Percentiles rank a stretch among this genome's conserved stretches.
phyloP scores from a whole-genome alignment of 2,888 invertebrate species.

The Cryptosula pallasiana region DNA sequence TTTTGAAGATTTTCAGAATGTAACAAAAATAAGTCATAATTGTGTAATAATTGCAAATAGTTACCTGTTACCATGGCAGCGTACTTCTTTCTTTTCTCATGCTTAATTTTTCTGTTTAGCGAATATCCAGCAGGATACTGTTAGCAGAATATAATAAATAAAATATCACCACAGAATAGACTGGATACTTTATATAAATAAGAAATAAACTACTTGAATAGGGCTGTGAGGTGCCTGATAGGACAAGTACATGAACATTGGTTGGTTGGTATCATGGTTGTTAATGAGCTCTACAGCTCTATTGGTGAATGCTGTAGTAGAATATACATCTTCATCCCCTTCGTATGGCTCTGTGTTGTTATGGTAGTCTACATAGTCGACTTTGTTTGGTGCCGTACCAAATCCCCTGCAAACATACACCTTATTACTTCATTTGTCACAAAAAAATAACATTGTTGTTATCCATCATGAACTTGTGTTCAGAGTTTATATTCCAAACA shows the following conservation, averaged over 20 bases:
- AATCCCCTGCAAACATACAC: no score
- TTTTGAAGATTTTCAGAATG: no score
- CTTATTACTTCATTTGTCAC: no score
- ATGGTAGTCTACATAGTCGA: background rate
- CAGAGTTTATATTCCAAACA: no score
- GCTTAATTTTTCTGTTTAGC: background rate
- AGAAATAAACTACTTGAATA: background rate
- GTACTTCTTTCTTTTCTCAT: background rate
- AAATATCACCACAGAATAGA: no score
- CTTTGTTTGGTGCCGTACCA: no score
- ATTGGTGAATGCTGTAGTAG: background rate
- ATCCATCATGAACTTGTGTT: no score
- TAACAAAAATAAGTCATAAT: no score
- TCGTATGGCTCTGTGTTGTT: background rate
- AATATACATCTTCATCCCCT: background rate
- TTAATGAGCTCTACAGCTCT: constrained; percentile 3
- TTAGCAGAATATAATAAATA: background rate
- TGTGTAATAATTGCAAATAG: no score
- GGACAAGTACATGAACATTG: constrained; percentile 17
- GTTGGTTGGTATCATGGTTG: background rate
- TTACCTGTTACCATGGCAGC: constrained; percentile 6
- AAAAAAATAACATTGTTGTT: no score
- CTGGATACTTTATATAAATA: no score
- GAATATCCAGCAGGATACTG: background rate
- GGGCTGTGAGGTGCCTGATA: constrained; percentile 9